Evolutionary conservation across 2,797 vertebrate species (phyloP).

Genomic region (Lagorchestes hirsutus): DNA sequence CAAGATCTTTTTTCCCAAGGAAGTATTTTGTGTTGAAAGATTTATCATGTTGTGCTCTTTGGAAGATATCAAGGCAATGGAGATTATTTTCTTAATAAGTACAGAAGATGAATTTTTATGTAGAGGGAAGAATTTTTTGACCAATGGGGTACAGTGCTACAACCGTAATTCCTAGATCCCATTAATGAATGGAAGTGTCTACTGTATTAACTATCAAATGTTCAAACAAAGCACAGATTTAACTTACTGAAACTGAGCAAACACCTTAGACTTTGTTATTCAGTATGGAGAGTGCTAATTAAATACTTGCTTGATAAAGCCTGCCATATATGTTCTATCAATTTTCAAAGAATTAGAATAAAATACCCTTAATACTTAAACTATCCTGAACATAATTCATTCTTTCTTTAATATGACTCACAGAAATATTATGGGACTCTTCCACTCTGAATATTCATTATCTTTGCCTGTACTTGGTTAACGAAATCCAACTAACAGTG

Average conservation of each 20-base stretch:
- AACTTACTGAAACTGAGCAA: not conserved
- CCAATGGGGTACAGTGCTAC: not conserved
- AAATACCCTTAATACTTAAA: not conserved
- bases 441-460: not conserved
- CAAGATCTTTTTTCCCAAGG: not conserved
- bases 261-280: not conserved
- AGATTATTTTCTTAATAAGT: not conserved
- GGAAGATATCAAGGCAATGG: not conserved
- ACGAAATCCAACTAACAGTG: not conserved
- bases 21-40: not conserved
- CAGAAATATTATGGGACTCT: not conserved
- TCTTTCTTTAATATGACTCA: not conserved
- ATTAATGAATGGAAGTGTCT: not conserved
- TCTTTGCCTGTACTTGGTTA: not conserved
- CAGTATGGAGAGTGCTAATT: not conserved
- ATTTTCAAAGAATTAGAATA: not conserved
- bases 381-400: not conserved
- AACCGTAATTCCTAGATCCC: not conserved
- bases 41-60: not conserved
- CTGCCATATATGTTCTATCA: not conserved
- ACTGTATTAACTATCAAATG: not conserved
- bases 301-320: not conserved
- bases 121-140: not conserved
- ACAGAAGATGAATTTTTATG: not conserved
- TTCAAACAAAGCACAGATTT: not conserved